Conservation (phyloP, 2,888 invertebrate genomes). For the Sepiola atlantica region DNA sequence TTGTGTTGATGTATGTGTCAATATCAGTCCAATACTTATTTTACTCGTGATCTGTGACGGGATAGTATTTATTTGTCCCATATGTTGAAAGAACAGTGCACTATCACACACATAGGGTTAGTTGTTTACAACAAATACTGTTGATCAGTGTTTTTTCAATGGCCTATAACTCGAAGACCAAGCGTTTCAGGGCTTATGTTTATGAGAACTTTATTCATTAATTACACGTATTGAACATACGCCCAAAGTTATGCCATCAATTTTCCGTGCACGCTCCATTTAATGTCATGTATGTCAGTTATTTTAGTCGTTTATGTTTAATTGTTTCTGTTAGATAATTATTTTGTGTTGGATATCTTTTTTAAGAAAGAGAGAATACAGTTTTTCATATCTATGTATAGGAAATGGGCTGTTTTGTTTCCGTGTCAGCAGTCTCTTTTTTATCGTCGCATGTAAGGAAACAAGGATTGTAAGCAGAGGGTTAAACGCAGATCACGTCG, state of each 20-base stretch:
- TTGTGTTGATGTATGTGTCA: too few relatives aligned
- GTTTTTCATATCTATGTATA: neutral
- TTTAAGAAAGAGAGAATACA: neutral
- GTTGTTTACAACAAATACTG: too few relatives aligned
- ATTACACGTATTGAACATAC: neutral
- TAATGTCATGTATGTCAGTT: neutral
- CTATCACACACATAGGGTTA: too few relatives aligned
- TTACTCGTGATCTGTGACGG: too few relatives aligned
- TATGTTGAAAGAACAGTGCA: too few relatives aligned
- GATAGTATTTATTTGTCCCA: too few relatives aligned
- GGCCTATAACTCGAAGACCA: too few relatives aligned
- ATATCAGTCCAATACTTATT: too few relatives aligned
- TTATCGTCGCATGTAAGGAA: neutral
- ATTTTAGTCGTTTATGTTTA: neutral
- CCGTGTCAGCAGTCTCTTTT: neutral
- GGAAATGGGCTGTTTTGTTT: neutral
- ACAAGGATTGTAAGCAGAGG: neutral
- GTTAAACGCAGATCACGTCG: neutral
- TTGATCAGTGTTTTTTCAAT: too few relatives aligned
- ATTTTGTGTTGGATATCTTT: neutral
- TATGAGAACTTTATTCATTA: neutral
- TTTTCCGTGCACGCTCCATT: neutral
- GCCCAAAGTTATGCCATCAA: neutral
- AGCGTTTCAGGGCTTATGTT: too few relatives aligned
- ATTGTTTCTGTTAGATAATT: neutral